These are phyloP conservation scores for Timema podura DNA, from an alignment of 2,888 invertebrate genomes.

Conservation along the genomic window DNA sequence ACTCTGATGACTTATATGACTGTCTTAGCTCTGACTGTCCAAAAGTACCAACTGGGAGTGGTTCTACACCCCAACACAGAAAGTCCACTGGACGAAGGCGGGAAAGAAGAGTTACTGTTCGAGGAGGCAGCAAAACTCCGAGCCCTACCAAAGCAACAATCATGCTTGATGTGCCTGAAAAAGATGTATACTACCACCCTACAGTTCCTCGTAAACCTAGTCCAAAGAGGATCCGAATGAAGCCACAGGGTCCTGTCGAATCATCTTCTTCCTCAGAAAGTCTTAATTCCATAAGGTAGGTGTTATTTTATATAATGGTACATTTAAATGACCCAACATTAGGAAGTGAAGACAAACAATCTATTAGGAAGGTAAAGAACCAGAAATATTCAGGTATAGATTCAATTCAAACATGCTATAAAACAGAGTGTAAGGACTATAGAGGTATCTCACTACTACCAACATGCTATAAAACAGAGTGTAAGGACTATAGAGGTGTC, in stretches of 20 bases:
- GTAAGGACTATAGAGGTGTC: no score
- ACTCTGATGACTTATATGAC: constrained; percentile 76
- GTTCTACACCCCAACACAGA: constrained; percentile 50
- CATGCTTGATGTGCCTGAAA: constrained; percentile 58
- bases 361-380: no score
- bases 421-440: no score
- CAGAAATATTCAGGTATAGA: no score
- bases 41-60: constrained; percentile 14
- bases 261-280: constrained; percentile 60
- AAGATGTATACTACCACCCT: constrained; percentile 39
- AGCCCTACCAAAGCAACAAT: constrained; percentile 19
- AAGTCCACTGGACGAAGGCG: constrained; percentile 61
- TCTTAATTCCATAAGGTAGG: constrained; percentile 50
- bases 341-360: no score
- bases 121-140: constrained; percentile 34
- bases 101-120: constrained; percentile 53
- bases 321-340: no score
- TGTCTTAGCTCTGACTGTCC: constrained; percentile 71
- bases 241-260: constrained; percentile 52
- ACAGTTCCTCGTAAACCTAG: constrained; percentile 49
- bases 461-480: no score
- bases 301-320: constrained; percentile 33
- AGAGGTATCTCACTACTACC: no score
- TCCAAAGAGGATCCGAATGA: constrained; percentile 52
- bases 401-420: no score